Percentiles rank a stretch among this genome's conserved stretches.
Evolutionary conservation across 2,113 vertebrate species (phyloP).

Genomic region (Coptodon rendalli): DNA sequence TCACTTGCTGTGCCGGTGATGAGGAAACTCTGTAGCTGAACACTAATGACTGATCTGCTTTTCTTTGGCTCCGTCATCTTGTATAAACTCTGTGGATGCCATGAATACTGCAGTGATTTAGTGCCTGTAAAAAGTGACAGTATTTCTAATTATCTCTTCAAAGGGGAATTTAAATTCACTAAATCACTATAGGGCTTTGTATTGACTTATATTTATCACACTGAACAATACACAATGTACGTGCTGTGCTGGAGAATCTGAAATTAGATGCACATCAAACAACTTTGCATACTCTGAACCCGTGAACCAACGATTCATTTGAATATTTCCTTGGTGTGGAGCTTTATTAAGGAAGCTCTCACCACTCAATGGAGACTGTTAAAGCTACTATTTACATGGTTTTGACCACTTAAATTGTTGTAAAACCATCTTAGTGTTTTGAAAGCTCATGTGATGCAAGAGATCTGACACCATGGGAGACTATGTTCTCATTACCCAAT

Average conservation of each 20-base stretch:
- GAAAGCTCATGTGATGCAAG: not conserved
- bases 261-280: not conserved
- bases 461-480: not conserved
- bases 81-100: not conserved
- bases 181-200: not conserved
- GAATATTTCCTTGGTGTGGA: not conserved
- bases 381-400: not conserved
- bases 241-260: not conserved
- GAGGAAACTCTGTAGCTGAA: constrained; percentile 56
- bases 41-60: constrained; percentile 33
- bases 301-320: rapidly evolving
- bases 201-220: not conserved
- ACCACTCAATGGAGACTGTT: not conserved
- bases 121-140: not conserved
- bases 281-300: not conserved
- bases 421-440: rapidly evolving
- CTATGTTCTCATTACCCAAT: rapidly evolving
- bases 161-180: not conserved
- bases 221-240: not conserved
- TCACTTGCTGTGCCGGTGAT: constrained; percentile 47
- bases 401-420: not conserved
- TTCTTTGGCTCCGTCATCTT: not conserved
- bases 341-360: not conserved
- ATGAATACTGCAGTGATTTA: not conserved
- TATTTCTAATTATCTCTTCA: not conserved